These are phyloP conservation scores for Madoqua kirkii DNA, from an alignment of 2,113 vertebrate species.

Conservation along the genomic window DNA sequence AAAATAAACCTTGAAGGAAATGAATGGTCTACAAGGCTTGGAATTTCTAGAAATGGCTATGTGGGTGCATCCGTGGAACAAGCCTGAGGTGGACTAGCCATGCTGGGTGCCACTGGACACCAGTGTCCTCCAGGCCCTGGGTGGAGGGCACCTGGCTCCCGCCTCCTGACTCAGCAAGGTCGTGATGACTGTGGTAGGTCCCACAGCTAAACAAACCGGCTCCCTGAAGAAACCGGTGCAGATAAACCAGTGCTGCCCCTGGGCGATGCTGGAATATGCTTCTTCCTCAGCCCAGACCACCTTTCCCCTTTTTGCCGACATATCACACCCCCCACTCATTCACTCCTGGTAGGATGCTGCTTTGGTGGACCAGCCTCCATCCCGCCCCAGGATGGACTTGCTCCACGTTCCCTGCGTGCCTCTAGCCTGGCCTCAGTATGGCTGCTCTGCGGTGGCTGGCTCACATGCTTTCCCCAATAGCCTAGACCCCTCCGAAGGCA, in stretches of 20 bases:
- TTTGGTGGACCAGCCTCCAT: fast-evolving
- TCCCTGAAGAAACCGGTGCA: background rate
- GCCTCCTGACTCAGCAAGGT: background rate
- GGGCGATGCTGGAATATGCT: no score
- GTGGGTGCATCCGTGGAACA: fast-evolving
- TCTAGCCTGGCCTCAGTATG: background rate
- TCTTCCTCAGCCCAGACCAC: background rate
- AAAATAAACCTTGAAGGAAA: background rate
- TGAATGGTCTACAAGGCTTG: background rate
- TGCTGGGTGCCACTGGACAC: fast-evolving
- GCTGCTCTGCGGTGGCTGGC: fast-evolving
- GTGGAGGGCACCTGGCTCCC: fast-evolving
- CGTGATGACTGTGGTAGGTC: background rate
- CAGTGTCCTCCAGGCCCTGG: fast-evolving
- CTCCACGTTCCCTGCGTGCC: background rate
- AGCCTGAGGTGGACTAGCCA: background rate
- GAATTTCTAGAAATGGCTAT: fast-evolving
- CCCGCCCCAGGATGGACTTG: no score
- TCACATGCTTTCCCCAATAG: background rate
- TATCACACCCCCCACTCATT: fast-evolving
- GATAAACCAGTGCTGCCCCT: background rate
- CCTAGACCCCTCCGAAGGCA: no score
- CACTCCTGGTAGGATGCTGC: background rate
- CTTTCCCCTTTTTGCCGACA: background rate
- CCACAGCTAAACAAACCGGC: background rate